phyloP scores from a whole-genome alignment of 1,140 invertebrate species.

The Episyrphus balteatus region DNA sequence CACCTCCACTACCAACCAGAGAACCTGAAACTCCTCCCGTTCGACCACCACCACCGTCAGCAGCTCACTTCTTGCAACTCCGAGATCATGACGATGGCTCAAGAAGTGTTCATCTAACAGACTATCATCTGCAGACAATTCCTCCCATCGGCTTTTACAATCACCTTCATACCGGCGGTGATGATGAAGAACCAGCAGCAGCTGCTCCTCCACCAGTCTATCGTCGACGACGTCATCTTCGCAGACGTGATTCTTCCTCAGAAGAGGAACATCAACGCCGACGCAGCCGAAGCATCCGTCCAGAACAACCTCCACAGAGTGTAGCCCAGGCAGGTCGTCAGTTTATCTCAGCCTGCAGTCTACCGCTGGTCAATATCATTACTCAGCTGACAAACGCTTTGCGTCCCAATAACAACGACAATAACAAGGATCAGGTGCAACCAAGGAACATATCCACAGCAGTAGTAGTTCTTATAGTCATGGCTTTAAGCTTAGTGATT shows the following conservation, averaged over 20 bases:
- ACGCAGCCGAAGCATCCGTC: slow-evolving; percentile 35
- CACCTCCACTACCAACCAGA: slow-evolving; percentile 23
- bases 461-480: slow-evolving; percentile 58
- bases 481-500: slow-evolving; percentile 51
- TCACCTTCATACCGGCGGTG: slow-evolving; percentile 16
- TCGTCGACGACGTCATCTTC: slow-evolving; percentile 32
- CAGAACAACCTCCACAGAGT: slow-evolving; percentile 38
- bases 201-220: slow-evolving; percentile 21
- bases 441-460: slow-evolving; percentile 53
- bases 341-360: slow-evolving; percentile 51
- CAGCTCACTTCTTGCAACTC: slow-evolving; percentile 8
- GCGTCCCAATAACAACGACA: slow-evolving; percentile 38
- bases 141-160: not conserved
- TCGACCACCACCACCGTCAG: slow-evolving; percentile 27
- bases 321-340: slow-evolving; percentile 53
- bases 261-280: slow-evolving; percentile 37
- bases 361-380: slow-evolving; percentile 48
- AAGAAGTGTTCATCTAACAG: slow-evolving; percentile 4
- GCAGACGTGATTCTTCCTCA: slow-evolving; percentile 39
- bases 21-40: slow-evolving; percentile 22
- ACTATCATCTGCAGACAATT: not conserved
- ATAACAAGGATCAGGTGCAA: slow-evolving; percentile 43
- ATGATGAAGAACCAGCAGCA: slow-evolving; percentile 28
- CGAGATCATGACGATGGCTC: slow-evolving; percentile 1
- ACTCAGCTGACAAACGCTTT: slow-evolving; percentile 53